Conservation (phyloP, 2,888 invertebrate genomes). For the Protodeltote pygarga region DNA sequence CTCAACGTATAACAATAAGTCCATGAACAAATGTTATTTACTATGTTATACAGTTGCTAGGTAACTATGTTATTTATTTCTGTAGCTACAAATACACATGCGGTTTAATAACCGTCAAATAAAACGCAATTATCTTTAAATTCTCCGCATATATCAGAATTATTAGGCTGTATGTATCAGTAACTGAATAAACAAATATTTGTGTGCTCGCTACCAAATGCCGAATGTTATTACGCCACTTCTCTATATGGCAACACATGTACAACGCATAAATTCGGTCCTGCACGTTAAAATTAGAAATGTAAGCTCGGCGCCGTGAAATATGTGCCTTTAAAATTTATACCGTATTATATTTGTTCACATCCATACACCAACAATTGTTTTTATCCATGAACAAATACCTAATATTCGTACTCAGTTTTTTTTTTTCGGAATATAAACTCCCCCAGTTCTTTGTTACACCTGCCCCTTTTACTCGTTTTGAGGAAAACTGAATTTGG, state of each 20-base stretch:
- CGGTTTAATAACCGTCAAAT: not conserved
- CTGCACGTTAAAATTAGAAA: constrained; percentile 84
- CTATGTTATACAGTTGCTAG: no score
- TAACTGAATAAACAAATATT: constrained; percentile 66
- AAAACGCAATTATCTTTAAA: constrained; percentile 17
- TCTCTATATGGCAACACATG: constrained; percentile 81
- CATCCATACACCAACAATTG: constrained; percentile 60
- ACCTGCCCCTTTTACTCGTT: constrained; percentile 48
- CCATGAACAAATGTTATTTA: no score
- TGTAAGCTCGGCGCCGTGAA: constrained; percentile 75
- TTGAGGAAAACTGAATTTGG: constrained; percentile 33
- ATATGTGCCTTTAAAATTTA: constrained; percentile 82
- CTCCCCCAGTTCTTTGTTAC: constrained; percentile 49
- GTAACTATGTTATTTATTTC: no score
- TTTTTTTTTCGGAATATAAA: constrained; percentile 49
- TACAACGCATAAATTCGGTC: constrained; percentile 78
- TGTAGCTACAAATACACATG: no score
- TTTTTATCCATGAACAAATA: constrained; percentile 55
- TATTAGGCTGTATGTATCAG: constrained; percentile 37
- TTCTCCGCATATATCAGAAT: constrained; percentile 25
- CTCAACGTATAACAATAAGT: no score
- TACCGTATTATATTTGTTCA: constrained; percentile 70
- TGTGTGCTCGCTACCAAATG: constrained; percentile 60
- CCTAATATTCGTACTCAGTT: constrained; percentile 33
- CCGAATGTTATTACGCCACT: constrained; percentile 74